Evolutionary conservation across 2,113 vertebrate species (phyloP).

Genomic region (Channa maculata): DNA sequence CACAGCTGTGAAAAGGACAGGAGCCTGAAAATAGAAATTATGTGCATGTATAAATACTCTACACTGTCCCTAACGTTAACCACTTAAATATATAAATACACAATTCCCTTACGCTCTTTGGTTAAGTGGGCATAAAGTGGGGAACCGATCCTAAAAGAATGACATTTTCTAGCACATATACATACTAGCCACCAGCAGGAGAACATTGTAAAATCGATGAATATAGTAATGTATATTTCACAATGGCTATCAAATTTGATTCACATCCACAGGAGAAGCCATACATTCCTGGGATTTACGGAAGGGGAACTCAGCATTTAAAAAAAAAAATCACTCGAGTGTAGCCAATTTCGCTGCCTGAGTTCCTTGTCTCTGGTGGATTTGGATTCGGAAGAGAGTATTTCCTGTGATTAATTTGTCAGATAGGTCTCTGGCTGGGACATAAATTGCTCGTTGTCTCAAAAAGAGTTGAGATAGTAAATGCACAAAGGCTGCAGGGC

Average conservation of each 20-base stretch:
- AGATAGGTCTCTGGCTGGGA: constrained; percentile 54
- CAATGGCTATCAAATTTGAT: constrained; percentile 37
- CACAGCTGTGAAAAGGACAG: constrained; percentile 11
- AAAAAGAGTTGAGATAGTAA: constrained; percentile 30
- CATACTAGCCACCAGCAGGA: constrained; percentile 6
- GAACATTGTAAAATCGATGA: constrained; percentile 15
- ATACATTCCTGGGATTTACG: constrained; percentile 61
- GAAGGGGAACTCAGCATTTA: constrained; percentile 65
- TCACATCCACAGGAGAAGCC: constrained; percentile 28
- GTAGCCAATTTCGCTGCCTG: constrained; percentile 79
- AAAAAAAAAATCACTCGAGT: constrained; percentile 73
- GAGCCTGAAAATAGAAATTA: constrained; percentile 42
- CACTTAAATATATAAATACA: constrained; percentile 34
- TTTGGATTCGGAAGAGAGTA: constrained; percentile 76
- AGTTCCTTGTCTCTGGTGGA: constrained; percentile 69
- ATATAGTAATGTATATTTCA: constrained; percentile 20
- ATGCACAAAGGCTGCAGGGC: constrained; percentile 59
- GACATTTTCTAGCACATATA: constrained; percentile 19
- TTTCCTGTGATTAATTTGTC: constrained; percentile 72
- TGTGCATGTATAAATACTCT: constrained; percentile 39
- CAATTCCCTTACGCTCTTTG: background rate
- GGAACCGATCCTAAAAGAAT: constrained; percentile 11
- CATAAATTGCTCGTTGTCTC: constrained; percentile 21
- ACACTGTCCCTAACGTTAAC: constrained; percentile 10
- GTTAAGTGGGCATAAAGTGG: constrained; percentile 7